A percentile compares a stretch with the other conserved stretches of the same genome.
These are phyloP conservation scores for Pseudoips prasinana DNA, from an alignment of 2,888 invertebrate species.

Conservation along the genomic window DNA sequence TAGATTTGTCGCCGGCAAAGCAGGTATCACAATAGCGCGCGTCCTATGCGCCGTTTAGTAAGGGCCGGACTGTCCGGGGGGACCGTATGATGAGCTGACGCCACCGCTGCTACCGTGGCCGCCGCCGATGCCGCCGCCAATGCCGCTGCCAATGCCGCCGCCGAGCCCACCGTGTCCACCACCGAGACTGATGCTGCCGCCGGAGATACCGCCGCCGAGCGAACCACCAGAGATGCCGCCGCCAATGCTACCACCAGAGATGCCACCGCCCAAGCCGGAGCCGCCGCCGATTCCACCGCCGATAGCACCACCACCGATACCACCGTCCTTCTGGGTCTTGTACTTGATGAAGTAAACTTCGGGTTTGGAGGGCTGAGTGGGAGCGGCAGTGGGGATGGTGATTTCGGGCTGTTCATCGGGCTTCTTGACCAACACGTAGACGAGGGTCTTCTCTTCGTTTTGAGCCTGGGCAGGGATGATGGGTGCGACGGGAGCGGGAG, in stretches of 20 bases:
- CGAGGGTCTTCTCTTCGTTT: slow-evolving; percentile 90
- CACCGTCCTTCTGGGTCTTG: slow-evolving; percentile 85
- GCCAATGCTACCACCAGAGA: slow-evolving; percentile 32
- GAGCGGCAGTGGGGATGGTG: slow-evolving; percentile 86
- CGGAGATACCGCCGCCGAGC: slow-evolving; percentile 33
- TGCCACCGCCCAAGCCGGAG: slow-evolving; percentile 30
- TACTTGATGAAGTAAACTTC: slow-evolving; percentile 93
- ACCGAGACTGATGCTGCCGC: slow-evolving; percentile 36
- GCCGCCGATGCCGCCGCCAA: slow-evolving; percentile 40
- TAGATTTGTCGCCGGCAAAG: slow-evolving; percentile 76
- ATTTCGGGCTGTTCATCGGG: slow-evolving; percentile 92
- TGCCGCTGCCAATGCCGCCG: slow-evolving; percentile 35
- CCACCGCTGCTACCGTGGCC: slow-evolving; percentile 50
- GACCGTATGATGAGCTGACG: slow-evolving; percentile 84
- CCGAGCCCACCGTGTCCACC: slow-evolving; percentile 37
- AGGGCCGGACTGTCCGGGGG: slow-evolving; percentile 86
- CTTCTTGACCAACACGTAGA: slow-evolving; percentile 91
- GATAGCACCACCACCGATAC: slow-evolving; percentile 49
- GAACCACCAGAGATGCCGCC: slow-evolving; percentile 37
- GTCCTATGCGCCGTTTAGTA: slow-evolving; percentile 73
- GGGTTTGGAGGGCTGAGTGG: slow-evolving; percentile 90
- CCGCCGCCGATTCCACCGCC: slow-evolving; percentile 37
- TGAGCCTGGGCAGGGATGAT: slow-evolving; percentile 87
- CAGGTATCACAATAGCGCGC: slow-evolving; percentile 77
- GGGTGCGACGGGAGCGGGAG: slow-evolving; percentile 88